Percentiles rank a stretch among this genome's conserved stretches.
These are phyloP conservation scores for Setophaga kirtlandii DNA, from an alignment of 2,113 vertebrate genomes.

Conservation along the genomic window DNA sequence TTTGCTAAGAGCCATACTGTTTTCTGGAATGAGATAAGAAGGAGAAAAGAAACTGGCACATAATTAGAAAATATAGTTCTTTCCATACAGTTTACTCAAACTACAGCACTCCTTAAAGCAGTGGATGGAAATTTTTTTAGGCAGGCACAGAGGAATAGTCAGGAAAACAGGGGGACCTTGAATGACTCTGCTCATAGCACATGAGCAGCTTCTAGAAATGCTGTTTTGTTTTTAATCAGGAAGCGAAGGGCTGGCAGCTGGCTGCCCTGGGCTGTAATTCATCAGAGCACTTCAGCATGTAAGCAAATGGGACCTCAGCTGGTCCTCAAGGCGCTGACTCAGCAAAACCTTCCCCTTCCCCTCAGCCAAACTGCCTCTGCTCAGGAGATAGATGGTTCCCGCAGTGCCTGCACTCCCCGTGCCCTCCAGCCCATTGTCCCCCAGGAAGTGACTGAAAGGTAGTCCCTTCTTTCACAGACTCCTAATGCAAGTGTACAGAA, in stretches of 20 bases:
- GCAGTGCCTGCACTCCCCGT: rapidly evolving
- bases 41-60: background rate
- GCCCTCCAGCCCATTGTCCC: background rate
- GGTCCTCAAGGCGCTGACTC: background rate
- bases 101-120: background rate
- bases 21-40: background rate
- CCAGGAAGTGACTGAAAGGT: background rate
- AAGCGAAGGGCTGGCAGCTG: conserved; percentile 30
- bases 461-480: background rate
- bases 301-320: background rate
- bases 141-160: background rate
- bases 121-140: background rate
- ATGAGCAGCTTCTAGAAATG: background rate
- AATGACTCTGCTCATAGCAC: background rate
- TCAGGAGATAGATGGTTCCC: background rate
- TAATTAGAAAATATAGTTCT: background rate
- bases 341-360: background rate
- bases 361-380: background rate
- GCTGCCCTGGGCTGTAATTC: background rate
- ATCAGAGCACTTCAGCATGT: background rate
- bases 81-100: background rate
- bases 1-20: background rate
- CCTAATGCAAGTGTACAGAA: background rate
- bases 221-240: background rate
- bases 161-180: background rate